Base-by-base conservation (phyloP, 2,888 invertebrate genomes). In the Philereme vetulata region DNA sequence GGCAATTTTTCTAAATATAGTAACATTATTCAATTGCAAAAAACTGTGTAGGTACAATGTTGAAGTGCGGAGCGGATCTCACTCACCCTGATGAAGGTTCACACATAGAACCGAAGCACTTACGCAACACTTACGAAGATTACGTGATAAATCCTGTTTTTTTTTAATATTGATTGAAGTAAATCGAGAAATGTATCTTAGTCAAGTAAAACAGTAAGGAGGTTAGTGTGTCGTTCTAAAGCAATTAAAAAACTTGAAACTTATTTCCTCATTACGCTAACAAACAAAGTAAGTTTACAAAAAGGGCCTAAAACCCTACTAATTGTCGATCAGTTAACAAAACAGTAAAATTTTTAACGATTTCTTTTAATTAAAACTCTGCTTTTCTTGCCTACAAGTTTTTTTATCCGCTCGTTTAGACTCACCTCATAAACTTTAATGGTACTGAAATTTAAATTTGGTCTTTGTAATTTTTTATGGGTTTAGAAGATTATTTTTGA, bases 251-350 rank as follows among this genome's bases (percentile, higher is more conserved):
- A 55, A 40, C 4, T 8, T 40, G n/a, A 9, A n/a, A 4, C 40
- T 40, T 11, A 11, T 52, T 35, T 45, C 6, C 43, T 45, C 35
- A 5, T 45, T 32, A 44, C 50, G 35, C 21, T 56, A 50, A 50
- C 5, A 40, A n/a, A n/a, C 33, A 34, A 34, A 49, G 43, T 53
- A 52, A 56, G 54, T 51, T 56, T 44, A 47, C 42, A 53, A 34
- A 56, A 56, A 45, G 9, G n/a, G 10, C n/a, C 56, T 35, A 35
- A 60, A 61, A 50, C 53, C 51, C 63, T 64, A 45, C 56, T 66
- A 58, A 54, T 65, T 62, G 63, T 56, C 61, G 58, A 68, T 66
- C 66, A 66, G 65, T 68, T 66, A 66, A 65, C 66, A 56, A 51
- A 66, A 52, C 60, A 56, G 53, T 68, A 56, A 62, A 53, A 62